phyloP scores from a whole-genome alignment of 1,140 invertebrate species.

The Megalopta genalis region DNA sequence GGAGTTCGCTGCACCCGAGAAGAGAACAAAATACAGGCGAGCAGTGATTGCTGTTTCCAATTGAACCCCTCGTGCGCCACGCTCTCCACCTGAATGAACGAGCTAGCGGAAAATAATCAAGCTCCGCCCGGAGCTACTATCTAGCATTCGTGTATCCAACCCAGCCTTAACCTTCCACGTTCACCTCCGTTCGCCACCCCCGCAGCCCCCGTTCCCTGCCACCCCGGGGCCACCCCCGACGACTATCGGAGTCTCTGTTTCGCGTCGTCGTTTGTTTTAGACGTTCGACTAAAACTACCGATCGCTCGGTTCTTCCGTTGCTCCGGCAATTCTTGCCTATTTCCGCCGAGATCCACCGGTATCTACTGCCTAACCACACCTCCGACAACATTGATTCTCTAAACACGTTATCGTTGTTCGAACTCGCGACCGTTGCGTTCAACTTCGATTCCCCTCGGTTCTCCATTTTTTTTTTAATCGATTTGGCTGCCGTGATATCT shows the following conservation, averaged over 20 bases:
- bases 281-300: conserved; percentile 15
- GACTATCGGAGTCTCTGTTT: conserved; percentile 42
- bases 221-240: conserved; percentile 40
- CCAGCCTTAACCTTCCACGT: conserved; percentile 53
- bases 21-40: conserved; percentile 80
- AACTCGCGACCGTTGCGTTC: too few species aligned
- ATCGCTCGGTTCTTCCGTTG: neutral
- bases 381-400: too few species aligned
- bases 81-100: conserved; percentile 79
- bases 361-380: neutral
- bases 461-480: too few species aligned
- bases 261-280: conserved; percentile 42
- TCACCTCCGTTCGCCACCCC: neutral
- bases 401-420: too few species aligned
- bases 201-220: neutral
- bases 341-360: too few species aligned
- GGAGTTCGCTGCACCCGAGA: conserved; percentile 78
- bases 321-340: too few species aligned
- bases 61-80: conserved; percentile 77
- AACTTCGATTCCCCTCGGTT: too few species aligned
- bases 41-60: conserved; percentile 81
- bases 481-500: too few species aligned
- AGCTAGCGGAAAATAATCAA: conserved; percentile 81
- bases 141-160: conserved; percentile 65
- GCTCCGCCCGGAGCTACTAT: conserved; percentile 78